These are phyloP conservation scores for Camponotus vicinus DNA, from an alignment of 1,140 invertebrate genomes.

Conservation along the genomic window DNA sequence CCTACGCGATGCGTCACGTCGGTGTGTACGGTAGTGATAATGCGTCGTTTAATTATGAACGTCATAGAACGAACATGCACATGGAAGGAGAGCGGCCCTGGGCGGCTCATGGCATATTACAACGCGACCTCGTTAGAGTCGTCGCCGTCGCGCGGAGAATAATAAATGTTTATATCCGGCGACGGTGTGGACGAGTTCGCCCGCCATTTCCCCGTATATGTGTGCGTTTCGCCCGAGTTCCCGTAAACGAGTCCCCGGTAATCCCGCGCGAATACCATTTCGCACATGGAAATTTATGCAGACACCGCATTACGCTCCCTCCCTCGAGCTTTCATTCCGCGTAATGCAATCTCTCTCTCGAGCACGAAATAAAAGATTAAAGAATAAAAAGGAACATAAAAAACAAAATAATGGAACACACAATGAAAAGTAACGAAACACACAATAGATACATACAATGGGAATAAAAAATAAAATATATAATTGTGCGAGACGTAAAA, in stretches of 20 bases:
- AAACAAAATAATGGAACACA: not conserved
- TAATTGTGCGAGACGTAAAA: too few relatives aligned
- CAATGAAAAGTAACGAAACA: not conserved
- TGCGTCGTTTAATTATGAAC: conserved; percentile 78
- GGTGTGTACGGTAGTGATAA: conserved; percentile 65
- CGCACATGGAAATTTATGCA: conserved; percentile 56
- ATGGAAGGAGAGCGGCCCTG: conserved; percentile 31
- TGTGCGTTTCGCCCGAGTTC: conserved; percentile 61
- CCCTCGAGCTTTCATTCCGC: not conserved
- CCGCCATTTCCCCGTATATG: conserved; percentile 36
- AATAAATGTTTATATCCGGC: conserved; percentile 80
- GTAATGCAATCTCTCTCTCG: not conserved
- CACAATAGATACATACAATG: too few relatives aligned
- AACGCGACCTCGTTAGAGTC: conserved; percentile 76
- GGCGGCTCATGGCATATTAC: conserved; percentile 66
- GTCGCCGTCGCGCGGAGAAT: conserved; percentile 75
- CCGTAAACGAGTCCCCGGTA: conserved; percentile 69
- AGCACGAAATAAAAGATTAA: not conserved
- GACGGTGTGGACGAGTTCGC: conserved; percentile 21
- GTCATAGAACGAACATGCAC: conserved; percentile 54
- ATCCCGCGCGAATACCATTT: conserved; percentile 52
- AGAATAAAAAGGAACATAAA: not conserved
- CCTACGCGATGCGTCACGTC: conserved; percentile 1
- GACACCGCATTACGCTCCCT: conserved; percentile 29
- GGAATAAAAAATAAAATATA: not conserved